Conservation (phyloP, 2,113 vertebrate genomes). For the Microcebus murinus region DNA sequence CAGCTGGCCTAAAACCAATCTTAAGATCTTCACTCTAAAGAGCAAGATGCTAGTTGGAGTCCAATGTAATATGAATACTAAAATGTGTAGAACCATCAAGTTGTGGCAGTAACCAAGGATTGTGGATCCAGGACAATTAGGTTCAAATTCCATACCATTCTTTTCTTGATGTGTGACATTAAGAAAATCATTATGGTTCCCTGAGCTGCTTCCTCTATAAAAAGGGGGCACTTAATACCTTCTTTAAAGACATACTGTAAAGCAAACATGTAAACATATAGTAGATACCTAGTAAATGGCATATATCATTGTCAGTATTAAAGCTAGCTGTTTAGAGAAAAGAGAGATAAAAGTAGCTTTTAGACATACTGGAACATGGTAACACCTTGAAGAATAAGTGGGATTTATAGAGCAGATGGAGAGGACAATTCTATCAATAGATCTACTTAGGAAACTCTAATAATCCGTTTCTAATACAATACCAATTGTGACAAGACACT, state of each 20-base stretch:
- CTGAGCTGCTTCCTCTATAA: background rate
- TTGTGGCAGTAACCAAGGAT: background rate
- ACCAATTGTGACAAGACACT: background rate
- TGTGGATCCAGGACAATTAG: background rate
- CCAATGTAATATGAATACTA: background rate
- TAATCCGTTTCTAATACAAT: background rate
- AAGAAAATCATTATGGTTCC: background rate
- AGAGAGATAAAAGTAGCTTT: background rate
- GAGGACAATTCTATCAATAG: background rate
- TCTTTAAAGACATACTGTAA: background rate
- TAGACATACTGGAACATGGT: background rate
- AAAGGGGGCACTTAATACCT: background rate
- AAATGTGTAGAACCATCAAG: background rate
- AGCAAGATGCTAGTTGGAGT: background rate
- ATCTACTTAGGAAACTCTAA: background rate
- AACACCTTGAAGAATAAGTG: background rate
- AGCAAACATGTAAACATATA: background rate
- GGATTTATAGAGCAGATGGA: background rate
- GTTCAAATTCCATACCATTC: background rate
- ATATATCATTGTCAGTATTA: background rate
- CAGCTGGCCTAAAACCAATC: background rate
- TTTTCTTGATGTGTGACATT: background rate
- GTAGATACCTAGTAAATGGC: background rate
- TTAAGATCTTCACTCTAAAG: background rate
- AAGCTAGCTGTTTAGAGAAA: background rate